Conservation (phyloP, 1,140 invertebrate genomes). For the Pinna nobilis region DNA sequence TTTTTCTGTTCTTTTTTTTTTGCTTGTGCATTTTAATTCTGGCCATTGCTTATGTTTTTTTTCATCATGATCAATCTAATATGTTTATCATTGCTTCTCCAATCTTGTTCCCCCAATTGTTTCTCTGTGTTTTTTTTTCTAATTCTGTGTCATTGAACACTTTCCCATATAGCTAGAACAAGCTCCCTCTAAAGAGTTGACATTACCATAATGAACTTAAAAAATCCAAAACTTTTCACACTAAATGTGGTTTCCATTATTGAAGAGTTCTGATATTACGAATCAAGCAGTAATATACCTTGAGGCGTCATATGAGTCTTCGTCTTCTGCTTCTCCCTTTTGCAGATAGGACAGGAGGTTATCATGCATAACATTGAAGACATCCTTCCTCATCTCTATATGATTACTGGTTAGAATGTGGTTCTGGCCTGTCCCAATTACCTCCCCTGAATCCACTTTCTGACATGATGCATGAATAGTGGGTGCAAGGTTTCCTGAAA, state of each 20-base stretch:
- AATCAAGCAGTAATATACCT: not conserved
- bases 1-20: too few species aligned
- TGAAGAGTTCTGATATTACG: not conserved
- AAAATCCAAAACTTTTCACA: too few species aligned
- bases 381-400: constrained; percentile 54
- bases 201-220: too few species aligned
- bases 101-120: too few species aligned
- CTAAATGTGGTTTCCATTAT: too few species aligned
- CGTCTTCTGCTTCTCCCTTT: constrained; percentile 46
- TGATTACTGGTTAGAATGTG: constrained; percentile 60
- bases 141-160: not conserved
- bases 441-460: constrained; percentile 62
- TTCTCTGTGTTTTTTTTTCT: too few species aligned
- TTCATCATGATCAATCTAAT: too few species aligned
- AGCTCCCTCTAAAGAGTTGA: too few species aligned
- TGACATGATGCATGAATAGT: constrained; percentile 44
- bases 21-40: too few species aligned
- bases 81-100: too few species aligned
- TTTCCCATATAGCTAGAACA: not conserved
- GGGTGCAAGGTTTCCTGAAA: constrained; percentile 30
- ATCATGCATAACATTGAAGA: constrained; percentile 64
- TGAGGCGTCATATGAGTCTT: too few species aligned
- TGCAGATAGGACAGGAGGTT: constrained; percentile 55
- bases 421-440: constrained; percentile 65
- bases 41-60: too few species aligned